These are phyloP conservation scores for Hassar affinis DNA, from an alignment of 2,113 vertebrate genomes.

Conservation along the genomic window DNA sequence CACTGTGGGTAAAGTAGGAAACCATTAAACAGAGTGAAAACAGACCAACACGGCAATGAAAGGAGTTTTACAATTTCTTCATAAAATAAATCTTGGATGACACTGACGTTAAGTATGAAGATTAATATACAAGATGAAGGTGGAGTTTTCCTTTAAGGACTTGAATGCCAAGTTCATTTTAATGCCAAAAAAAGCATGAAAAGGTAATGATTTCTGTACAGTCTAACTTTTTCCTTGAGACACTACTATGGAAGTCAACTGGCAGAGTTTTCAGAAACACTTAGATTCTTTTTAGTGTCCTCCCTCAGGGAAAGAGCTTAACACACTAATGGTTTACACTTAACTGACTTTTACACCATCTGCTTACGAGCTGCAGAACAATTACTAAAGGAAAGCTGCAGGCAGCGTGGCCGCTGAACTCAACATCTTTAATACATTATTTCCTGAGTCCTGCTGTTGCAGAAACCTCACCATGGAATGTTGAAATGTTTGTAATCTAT, in stretches of 20 bases:
- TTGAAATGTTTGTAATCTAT: background rate
- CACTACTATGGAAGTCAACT: background rate
- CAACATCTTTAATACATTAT: background rate
- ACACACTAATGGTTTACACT: slow-evolving; percentile 15
- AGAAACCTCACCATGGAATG: background rate
- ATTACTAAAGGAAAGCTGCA: slow-evolving; percentile 12
- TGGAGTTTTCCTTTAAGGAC: background rate
- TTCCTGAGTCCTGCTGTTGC: background rate
- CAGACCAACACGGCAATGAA: background rate
- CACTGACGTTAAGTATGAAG: background rate
- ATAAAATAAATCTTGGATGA: slow-evolving; percentile 1
- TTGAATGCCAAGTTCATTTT: background rate
- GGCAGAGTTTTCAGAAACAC: slow-evolving; percentile 6
- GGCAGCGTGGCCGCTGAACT: background rate
- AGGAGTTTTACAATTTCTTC: background rate
- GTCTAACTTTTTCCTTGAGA: background rate
- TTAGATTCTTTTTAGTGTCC: slow-evolving; percentile 4
- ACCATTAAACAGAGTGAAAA: background rate
- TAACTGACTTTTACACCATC: slow-evolving; percentile 36
- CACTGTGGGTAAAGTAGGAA: background rate
- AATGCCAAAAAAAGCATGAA: background rate
- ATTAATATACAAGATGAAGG: background rate
- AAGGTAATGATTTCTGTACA: background rate
- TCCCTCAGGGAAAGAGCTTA: slow-evolving; percentile 28
- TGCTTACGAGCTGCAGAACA: slow-evolving; percentile 26